Conservation (phyloP, 2,888 invertebrate species). For the Uloborus plumipes region DNA sequence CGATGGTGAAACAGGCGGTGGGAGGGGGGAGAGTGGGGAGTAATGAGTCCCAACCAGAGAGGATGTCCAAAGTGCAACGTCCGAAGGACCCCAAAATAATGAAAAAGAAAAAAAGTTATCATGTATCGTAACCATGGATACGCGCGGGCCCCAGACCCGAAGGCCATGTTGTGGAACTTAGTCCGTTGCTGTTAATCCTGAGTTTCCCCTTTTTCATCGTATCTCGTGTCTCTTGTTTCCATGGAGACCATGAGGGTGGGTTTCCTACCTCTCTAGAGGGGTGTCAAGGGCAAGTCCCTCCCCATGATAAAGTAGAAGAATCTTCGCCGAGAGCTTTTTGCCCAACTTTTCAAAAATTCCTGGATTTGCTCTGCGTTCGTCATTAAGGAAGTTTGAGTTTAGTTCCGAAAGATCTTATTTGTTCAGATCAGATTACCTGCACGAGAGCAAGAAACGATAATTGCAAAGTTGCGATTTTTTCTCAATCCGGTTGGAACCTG, state of each 20-base stretch:
- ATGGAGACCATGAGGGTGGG: slow-evolving; percentile 17
- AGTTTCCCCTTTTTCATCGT: slow-evolving; percentile 20
- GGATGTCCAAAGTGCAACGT: slow-evolving; percentile 35
- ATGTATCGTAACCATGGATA: slow-evolving; percentile 39
- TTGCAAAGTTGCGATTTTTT: too few relatives aligned
- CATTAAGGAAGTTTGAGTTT: slow-evolving; percentile 3
- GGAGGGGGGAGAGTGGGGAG: slow-evolving; percentile 12
- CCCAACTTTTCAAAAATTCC: slow-evolving; percentile 18
- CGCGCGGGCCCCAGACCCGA: slow-evolving; percentile 33
- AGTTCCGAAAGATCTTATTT: background rate
- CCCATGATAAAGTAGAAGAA: background rate
- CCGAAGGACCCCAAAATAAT: slow-evolving; percentile 42
- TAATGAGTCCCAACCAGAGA: slow-evolving; percentile 43
- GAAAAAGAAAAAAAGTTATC: slow-evolving; percentile 46
- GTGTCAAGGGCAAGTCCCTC: slow-evolving; percentile 19
- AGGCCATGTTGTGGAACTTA: slow-evolving; percentile 35
- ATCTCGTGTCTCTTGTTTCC: slow-evolving; percentile 32
- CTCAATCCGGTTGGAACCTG: too few relatives aligned
- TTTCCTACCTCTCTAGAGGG: slow-evolving; percentile 15
- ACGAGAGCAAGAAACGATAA: too few relatives aligned
- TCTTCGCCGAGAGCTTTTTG: background rate
- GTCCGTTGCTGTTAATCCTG: slow-evolving; percentile 42
- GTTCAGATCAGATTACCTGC: too few relatives aligned
- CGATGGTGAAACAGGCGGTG: slow-evolving; percentile 5
- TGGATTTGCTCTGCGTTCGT: slow-evolving; percentile 12